These are phyloP conservation scores for Indri indri DNA, from an alignment of 2,113 vertebrate species.

Conservation along the genomic window DNA sequence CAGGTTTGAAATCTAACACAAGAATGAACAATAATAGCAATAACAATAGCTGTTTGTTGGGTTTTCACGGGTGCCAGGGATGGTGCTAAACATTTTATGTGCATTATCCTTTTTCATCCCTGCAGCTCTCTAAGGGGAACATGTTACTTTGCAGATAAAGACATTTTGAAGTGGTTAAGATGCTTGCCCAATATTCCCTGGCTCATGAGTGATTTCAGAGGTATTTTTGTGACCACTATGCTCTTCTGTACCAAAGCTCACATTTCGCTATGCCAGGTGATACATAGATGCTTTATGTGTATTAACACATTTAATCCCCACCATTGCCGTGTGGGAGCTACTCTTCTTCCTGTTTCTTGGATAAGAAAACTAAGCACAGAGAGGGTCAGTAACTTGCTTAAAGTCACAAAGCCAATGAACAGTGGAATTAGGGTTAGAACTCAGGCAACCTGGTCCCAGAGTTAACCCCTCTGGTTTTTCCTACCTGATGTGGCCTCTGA, in stretches of 20 bases:
- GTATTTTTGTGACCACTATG: accelerated
- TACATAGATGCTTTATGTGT: accelerated
- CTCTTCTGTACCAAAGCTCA: not conserved
- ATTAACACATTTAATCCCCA: not conserved
- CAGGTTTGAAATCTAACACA: not conserved
- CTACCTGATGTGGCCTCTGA: accelerated
- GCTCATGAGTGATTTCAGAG: not conserved
- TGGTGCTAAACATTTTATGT: accelerated
- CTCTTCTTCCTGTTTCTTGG: not conserved
- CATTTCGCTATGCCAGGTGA: accelerated
- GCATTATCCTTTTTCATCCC: accelerated
- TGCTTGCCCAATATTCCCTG: accelerated
- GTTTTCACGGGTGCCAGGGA: accelerated
- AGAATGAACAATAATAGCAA: not conserved
- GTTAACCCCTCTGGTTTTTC: not conserved
- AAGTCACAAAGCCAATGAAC: not conserved
- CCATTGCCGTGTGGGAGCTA: accelerated
- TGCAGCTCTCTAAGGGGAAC: not conserved
- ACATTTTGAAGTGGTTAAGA: accelerated
- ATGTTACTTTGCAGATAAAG: not conserved
- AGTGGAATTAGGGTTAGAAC: not conserved
- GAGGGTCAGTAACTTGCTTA: not conserved
- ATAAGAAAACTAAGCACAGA: not conserved
- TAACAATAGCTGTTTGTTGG: not conserved
- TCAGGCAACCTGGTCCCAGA: not conserved